These are phyloP conservation scores for Pogonocichla stellata DNA, from an alignment of 2,113 vertebrate genomes.

Conservation along the genomic window DNA sequence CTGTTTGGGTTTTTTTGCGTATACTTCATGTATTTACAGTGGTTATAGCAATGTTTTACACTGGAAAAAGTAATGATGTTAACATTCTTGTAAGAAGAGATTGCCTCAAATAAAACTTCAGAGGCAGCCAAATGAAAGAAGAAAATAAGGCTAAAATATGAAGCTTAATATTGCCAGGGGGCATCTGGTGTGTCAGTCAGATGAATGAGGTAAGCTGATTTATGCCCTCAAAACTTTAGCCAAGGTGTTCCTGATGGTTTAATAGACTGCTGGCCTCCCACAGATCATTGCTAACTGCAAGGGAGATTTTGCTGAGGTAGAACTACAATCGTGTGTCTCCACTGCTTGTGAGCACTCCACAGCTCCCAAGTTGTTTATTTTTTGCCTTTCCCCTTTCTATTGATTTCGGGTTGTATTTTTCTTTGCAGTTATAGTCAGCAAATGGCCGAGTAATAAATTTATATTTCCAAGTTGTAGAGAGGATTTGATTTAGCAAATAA, in stretches of 20 bases:
- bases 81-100: slow-evolving; percentile 61
- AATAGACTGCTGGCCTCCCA: slow-evolving; percentile 51
- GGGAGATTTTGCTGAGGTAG: slow-evolving; percentile 20
- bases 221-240: slow-evolving; percentile 54
- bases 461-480: slow-evolving; percentile 31
- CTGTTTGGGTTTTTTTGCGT: background rate
- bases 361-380: background rate
- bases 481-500: slow-evolving; percentile 34
- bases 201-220: slow-evolving; percentile 64
- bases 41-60: slow-evolving; percentile 34
- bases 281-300: slow-evolving; percentile 7
- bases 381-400: slow-evolving; percentile 31
- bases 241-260: slow-evolving; percentile 62
- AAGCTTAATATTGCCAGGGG: slow-evolving; percentile 45
- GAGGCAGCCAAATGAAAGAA: slow-evolving; percentile 58
- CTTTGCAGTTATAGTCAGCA: background rate
- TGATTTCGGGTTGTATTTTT: slow-evolving; percentile 31
- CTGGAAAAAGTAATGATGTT: slow-evolving; percentile 57
- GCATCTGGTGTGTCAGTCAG: slow-evolving; percentile 64
- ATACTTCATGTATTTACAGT: slow-evolving; percentile 33
- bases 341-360: background rate
- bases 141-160: slow-evolving; percentile 66
- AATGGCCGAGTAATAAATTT: slow-evolving; percentile 7
- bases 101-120: slow-evolving; percentile 68
- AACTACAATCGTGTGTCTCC: background rate